These are phyloP conservation scores for Rana temporaria DNA, from an alignment of 2,113 vertebrate species.

Conservation along the genomic window DNA sequence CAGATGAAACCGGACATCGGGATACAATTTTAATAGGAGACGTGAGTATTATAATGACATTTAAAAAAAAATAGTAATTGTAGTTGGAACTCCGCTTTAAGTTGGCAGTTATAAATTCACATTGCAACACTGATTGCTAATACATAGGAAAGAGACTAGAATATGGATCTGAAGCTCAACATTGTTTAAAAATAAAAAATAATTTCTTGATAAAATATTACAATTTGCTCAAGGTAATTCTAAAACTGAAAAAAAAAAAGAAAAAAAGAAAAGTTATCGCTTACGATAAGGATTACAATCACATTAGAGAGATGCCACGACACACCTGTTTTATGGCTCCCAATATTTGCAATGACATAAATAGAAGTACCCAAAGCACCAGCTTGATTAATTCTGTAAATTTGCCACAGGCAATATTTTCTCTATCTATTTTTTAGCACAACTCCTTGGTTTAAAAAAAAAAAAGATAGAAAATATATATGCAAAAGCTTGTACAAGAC, in stretches of 20 bases:
- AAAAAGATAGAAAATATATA: not conserved
- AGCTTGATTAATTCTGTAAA: conserved; percentile 37
- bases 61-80: too few species aligned
- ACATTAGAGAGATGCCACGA: not conserved
- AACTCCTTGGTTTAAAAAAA: conserved; percentile 16
- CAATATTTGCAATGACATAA: conserved; percentile 31
- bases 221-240: not conserved
- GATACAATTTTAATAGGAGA: too few species aligned
- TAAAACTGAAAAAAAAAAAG: not conserved
- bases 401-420: conserved; percentile 31
- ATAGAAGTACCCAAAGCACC: conserved; percentile 2
- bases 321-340: not conserved
- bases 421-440: conserved; percentile 19
- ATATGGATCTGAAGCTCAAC: too few species aligned
- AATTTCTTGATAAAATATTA: not conserved
- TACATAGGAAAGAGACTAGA: too few species aligned
- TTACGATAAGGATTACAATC: conserved; percentile 1
- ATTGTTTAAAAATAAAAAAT: too few species aligned
- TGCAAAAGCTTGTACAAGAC: conserved; percentile 20
- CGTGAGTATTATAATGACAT: too few species aligned
- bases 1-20: too few species aligned
- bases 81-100: too few species aligned
- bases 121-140: too few species aligned
- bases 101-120: too few species aligned
- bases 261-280: not conserved